Percentiles rank a stretch among this genome's conserved stretches.
Conservation (phyloP, 2,113 vertebrate genomes). For the Ceyx cyanopectus region DNA sequence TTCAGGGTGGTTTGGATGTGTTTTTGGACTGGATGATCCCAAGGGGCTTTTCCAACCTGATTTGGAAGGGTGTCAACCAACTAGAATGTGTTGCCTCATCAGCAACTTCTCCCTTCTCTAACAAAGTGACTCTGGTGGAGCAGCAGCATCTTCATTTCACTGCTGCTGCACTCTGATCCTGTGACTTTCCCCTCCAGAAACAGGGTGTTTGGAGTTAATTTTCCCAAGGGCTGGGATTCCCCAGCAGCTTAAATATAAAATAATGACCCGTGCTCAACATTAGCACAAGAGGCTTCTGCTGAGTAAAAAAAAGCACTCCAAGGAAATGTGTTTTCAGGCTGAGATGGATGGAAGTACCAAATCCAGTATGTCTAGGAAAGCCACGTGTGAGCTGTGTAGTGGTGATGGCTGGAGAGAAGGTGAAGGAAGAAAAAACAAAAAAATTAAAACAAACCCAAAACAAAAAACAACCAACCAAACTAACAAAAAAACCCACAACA, state of each 20-base stretch:
- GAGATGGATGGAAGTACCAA: background rate
- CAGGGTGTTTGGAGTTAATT: background rate
- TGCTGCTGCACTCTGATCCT: background rate
- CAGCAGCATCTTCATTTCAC: background rate
- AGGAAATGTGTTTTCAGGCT: background rate
- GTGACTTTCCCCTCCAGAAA: background rate
- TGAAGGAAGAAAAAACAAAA: too few relatives aligned
- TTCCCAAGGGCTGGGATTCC: background rate
- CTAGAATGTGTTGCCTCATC: background rate
- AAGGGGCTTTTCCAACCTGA: too few relatives aligned
- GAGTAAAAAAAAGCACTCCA: constrained; percentile 10
- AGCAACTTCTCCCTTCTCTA: background rate
- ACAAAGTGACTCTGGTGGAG: background rate
- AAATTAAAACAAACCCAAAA: too few relatives aligned
- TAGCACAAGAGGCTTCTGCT: background rate
- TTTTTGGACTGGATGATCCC: too few relatives aligned
- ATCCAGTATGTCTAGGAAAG: background rate
- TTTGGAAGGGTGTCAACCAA: background rate
- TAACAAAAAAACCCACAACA: too few relatives aligned
- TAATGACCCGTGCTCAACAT: background rate
- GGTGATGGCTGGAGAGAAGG: background rate
- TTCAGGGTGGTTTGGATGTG: too few relatives aligned
- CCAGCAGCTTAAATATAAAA: background rate
- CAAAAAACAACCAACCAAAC: too few relatives aligned
- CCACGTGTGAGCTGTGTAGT: background rate